phyloP scores from a whole-genome alignment of 2,888 invertebrate species.

The Seira ritae region DNA sequence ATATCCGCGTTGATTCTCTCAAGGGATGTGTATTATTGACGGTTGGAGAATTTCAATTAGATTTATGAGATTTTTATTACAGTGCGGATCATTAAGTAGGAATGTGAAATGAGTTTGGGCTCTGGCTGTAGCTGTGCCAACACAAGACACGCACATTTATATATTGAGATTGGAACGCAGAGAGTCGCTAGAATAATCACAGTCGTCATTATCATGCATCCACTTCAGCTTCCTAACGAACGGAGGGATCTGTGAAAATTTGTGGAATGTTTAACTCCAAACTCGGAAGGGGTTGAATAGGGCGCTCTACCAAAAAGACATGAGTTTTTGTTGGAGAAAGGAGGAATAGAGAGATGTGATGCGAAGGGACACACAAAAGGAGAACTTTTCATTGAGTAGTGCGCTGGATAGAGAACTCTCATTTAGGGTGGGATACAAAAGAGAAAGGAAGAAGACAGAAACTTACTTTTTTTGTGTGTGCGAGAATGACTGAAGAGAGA shows the following conservation, averaged over 20 bases:
- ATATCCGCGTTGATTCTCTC: no score
- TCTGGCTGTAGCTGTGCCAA: no score
- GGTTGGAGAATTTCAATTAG: constrained; percentile 42
- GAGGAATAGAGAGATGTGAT: background rate
- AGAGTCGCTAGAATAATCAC: background rate
- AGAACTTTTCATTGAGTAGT: background rate
- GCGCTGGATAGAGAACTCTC: no score
- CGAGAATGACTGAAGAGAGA: background rate
- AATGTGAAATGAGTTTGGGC: constrained; percentile 20
- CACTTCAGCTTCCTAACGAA: constrained; percentile 19
- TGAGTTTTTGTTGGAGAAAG: background rate
- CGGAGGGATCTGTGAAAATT: constrained; percentile 8
- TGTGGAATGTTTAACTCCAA: constrained; percentile 41
- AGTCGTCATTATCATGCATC: constrained; percentile 8
- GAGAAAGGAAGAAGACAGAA: constrained; percentile 26
- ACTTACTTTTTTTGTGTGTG: constrained; percentile 37
- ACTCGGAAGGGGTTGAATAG: background rate
- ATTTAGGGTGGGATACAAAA: background rate
- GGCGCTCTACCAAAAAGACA: background rate
- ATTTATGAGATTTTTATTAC: constrained; percentile 54
- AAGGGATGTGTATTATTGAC: constrained; percentile 24
- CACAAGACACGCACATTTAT: constrained; percentile 6
- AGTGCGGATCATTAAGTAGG: constrained; percentile 43
- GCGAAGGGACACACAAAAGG: background rate
- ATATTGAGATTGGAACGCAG: constrained; percentile 9